Conservation (phyloP, 2,113 vertebrate genomes). For the Lepus timidus region DNA sequence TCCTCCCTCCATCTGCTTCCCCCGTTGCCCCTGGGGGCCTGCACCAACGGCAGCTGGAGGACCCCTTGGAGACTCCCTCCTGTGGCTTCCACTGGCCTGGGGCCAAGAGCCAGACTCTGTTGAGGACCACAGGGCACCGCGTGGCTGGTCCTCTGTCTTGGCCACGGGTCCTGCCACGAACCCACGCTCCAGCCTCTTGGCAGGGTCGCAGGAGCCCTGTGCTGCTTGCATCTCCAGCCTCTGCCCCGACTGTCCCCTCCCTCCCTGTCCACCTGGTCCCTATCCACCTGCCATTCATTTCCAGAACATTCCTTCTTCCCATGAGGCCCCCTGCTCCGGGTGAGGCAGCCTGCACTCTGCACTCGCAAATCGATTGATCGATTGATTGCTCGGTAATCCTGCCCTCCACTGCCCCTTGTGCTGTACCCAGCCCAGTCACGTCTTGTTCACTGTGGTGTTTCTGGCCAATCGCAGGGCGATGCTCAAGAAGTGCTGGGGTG, state of each 20-base stretch:
- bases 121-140: rapidly evolving
- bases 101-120: neutral
- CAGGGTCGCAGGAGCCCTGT: neutral
- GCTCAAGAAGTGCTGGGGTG: neutral
- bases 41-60: neutral
- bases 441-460: neutral
- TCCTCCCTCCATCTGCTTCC: neutral
- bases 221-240: neutral
- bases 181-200: neutral
- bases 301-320: neutral
- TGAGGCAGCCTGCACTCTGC: neutral
- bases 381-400: too few species aligned
- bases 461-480: rapidly evolving
- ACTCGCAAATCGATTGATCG: neutral
- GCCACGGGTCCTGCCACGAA: neutral
- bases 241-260: neutral
- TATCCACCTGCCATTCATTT: rapidly evolving
- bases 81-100: neutral
- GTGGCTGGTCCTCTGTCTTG: too few species aligned
- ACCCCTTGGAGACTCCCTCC: neutral
- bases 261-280: neutral
- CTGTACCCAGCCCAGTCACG: rapidly evolving
- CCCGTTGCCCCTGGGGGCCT: neutral
- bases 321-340: neutral
- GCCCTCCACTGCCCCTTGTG: rapidly evolving